phyloP scores from a whole-genome alignment of 2,797 vertebrate species.

The Falco peregrinus region DNA sequence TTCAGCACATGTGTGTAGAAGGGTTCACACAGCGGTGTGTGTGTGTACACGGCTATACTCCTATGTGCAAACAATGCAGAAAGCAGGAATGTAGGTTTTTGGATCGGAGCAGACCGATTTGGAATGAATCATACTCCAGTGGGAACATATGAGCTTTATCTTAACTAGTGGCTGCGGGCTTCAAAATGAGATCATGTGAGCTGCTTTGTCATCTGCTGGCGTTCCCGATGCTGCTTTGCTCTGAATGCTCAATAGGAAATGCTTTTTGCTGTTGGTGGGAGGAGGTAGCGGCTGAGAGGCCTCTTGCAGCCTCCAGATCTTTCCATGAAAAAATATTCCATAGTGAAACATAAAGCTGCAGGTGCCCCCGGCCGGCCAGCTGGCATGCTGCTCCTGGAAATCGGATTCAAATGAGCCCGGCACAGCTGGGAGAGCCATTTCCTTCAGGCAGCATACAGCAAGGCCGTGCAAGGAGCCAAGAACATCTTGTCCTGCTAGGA shows the following conservation, averaged over 20 bases:
- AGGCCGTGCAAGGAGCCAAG: slow-evolving; percentile 26
- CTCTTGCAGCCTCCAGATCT: slow-evolving; percentile 52
- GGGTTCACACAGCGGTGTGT: neutral
- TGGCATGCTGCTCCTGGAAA: slow-evolving; percentile 61
- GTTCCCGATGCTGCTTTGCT: neutral
- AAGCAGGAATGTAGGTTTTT: neutral
- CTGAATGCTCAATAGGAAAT: neutral
- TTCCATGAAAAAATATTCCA: slow-evolving; percentile 53
- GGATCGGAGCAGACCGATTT: neutral
- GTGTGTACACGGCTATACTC: neutral
- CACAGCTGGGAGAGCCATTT: slow-evolving; percentile 66
- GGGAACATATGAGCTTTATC: neutral
- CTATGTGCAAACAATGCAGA: neutral
- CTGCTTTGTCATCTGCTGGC: slow-evolving; percentile 3
- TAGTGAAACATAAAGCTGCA: slow-evolving; percentile 46
- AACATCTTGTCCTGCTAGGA: slow-evolving; percentile 56
- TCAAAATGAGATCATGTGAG: neutral
- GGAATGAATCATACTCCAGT: neutral
- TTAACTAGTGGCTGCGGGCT: neutral
- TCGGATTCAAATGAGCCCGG: slow-evolving; percentile 41
- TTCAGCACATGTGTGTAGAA: neutral
- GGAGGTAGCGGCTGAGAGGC: neutral
- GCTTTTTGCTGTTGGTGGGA: slow-evolving; percentile 30
- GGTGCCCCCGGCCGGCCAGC: slow-evolving; percentile 41
- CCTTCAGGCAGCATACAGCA: slow-evolving; percentile 42